Conservation (phyloP, 2,888 invertebrate genomes). For the Aspidiotus rigidus region DNA sequence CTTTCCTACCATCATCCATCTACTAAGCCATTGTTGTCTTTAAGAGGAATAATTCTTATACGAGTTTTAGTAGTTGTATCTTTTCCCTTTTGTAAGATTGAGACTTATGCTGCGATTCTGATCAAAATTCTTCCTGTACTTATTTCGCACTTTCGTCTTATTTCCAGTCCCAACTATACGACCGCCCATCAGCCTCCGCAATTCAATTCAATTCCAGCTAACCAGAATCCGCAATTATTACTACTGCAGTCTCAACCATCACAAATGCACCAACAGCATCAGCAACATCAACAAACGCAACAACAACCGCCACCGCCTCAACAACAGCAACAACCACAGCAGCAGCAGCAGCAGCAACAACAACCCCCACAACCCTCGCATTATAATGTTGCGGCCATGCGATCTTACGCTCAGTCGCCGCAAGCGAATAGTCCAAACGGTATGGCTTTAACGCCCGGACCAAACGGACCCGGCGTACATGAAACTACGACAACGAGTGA, state of each 20-base stretch:
- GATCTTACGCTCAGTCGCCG: constrained; percentile 44
- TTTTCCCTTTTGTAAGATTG: background rate
- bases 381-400: constrained; percentile 41
- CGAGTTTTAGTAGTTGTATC: background rate
- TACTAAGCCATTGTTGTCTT: background rate
- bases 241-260: constrained; percentile 33
- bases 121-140: background rate
- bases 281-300: constrained; percentile 35
- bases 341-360: constrained; percentile 42
- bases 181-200: constrained; percentile 22
- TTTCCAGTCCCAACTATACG: constrained; percentile 19
- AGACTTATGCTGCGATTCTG: background rate
- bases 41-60: no score
- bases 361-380: constrained; percentile 41
- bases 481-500: constrained; percentile 61
- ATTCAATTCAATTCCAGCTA: constrained; percentile 20
- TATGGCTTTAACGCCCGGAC: constrained; percentile 35
- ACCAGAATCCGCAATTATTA: constrained; percentile 26
- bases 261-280: constrained; percentile 38
- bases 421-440: constrained; percentile 37
- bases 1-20: constrained; percentile 4
- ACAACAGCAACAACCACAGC: constrained; percentile 39
- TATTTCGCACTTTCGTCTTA: background rate
- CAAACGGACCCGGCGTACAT: constrained; percentile 36
- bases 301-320: constrained; percentile 42